phyloP scores from a whole-genome alignment of 2,888 invertebrate species.

The Automeris io region DNA sequence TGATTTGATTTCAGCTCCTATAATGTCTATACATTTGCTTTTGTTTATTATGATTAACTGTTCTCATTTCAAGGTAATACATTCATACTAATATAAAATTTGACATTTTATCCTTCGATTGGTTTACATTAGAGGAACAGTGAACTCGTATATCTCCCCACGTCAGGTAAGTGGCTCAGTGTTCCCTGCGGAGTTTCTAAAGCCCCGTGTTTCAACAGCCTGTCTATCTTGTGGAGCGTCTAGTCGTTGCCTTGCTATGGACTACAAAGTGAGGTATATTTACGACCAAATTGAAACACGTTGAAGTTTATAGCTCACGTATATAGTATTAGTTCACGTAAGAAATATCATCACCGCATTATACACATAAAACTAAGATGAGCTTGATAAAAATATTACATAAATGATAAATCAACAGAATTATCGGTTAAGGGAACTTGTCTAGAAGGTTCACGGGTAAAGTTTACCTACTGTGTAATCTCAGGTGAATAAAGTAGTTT shows the following conservation, averaged over 20 bases:
- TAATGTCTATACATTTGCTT: no score
- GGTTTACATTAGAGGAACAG: background rate
- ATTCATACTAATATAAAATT: no score
- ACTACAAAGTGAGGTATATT: background rate
- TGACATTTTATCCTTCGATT: background rate
- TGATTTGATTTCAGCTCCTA: no score
- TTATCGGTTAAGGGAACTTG: conserved; percentile 12
- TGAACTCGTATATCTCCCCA: conserved; percentile 12
- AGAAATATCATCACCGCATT: background rate
- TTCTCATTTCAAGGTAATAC: no score
- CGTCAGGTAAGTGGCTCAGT: conserved; percentile 15
- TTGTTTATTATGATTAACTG: no score
- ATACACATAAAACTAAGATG: background rate
- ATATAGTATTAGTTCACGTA: background rate
- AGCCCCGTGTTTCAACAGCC: conserved; percentile 1
- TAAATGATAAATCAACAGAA: background rate
- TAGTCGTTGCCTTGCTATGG: background rate
- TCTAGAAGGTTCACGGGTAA: conserved; percentile 15
- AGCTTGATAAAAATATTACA: background rate
- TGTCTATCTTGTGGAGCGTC: background rate
- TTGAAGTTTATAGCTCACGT: background rate
- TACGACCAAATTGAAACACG: conserved; percentile 1
- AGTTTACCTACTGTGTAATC: conserved; percentile 22
- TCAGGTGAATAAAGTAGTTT: conserved; percentile 21
- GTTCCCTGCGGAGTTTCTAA: conserved; percentile 10